Evolutionary conservation across 2,113 vertebrate genomes (phyloP).

Genomic region (Ammodytes marinus): DNA sequence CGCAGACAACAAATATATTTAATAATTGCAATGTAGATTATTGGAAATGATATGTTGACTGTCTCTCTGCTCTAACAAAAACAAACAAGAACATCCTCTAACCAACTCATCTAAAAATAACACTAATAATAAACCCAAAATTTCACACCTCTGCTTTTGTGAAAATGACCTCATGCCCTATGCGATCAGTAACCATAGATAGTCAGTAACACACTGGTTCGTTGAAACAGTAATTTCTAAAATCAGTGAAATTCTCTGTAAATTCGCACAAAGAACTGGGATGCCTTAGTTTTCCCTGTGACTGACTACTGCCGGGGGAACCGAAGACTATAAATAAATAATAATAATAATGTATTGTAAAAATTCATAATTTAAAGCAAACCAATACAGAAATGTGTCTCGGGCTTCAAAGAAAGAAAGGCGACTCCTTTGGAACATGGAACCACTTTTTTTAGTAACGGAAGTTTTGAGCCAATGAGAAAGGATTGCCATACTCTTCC

Average conservation of each 20-base stretch:
- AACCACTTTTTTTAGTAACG: conserved; percentile 83
- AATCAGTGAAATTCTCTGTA: background rate
- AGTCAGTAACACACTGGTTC: background rate
- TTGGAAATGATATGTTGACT: background rate
- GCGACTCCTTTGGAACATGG: conserved; percentile 35
- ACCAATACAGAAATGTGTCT: background rate
- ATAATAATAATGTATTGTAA: background rate
- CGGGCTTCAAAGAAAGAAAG: conserved; percentile 16
- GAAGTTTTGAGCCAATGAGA: conserved; percentile 82
- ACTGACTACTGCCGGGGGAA: background rate
- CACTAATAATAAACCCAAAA: background rate
- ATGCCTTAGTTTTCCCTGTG: background rate
- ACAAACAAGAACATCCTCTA: background rate
- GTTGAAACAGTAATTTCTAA: background rate
- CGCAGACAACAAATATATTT: background rate
- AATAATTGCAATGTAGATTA: background rate
- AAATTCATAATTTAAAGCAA: background rate
- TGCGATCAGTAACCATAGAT: background rate
- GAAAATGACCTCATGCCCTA: background rate
- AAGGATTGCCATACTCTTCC: conserved; percentile 73
- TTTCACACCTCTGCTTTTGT: background rate
- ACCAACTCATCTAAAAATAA: background rate
- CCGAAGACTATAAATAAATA: no score
- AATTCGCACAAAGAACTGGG: background rate
- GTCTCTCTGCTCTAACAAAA: background rate